Evolutionary conservation across 2,888 invertebrate species (phyloP).

Genomic region (Diplolepis rosae): DNA sequence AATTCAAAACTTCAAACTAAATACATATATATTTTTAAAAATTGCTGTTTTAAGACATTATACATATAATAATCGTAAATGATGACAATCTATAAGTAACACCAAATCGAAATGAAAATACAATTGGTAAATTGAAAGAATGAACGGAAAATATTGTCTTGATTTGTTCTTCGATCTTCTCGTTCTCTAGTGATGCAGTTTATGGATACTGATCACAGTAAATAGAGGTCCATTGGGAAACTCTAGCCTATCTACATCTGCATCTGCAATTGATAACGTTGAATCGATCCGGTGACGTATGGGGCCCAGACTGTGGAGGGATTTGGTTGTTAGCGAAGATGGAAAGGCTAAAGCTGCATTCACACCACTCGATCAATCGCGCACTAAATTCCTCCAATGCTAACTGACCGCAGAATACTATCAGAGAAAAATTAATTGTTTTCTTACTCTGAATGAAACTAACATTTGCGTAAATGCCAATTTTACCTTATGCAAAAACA

Average conservation of each 20-base stretch:
- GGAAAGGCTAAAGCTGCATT: constrained; percentile 47
- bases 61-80: no score
- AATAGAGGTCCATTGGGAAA: constrained; percentile 42
- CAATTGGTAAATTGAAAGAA: no score
- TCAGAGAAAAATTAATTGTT: constrained; percentile 29
- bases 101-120: no score
- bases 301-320: constrained; percentile 42
- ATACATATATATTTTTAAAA: no score
- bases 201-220: constrained; percentile 45
- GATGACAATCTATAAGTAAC: no score
- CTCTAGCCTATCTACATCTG: constrained; percentile 64
- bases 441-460: constrained; percentile 22
- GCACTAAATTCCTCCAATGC: constrained; percentile 50
- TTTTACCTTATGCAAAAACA: neutral
- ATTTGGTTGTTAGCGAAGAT: constrained; percentile 38
- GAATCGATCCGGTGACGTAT: constrained; percentile 60
- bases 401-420: constrained; percentile 46
- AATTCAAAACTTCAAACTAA: no score
- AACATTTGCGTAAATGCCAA: neutral
- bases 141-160: neutral
- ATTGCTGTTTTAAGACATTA: no score
- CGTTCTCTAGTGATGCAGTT: constrained; percentile 17
- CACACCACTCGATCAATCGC: constrained; percentile 49
- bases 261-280: constrained; percentile 63
- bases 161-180: neutral